Percentiles rank a stretch among this genome's conserved stretches.
Evolutionary conservation across 2,113 vertebrate genomes (phyloP).

Genomic region (Regulus satrapa): DNA sequence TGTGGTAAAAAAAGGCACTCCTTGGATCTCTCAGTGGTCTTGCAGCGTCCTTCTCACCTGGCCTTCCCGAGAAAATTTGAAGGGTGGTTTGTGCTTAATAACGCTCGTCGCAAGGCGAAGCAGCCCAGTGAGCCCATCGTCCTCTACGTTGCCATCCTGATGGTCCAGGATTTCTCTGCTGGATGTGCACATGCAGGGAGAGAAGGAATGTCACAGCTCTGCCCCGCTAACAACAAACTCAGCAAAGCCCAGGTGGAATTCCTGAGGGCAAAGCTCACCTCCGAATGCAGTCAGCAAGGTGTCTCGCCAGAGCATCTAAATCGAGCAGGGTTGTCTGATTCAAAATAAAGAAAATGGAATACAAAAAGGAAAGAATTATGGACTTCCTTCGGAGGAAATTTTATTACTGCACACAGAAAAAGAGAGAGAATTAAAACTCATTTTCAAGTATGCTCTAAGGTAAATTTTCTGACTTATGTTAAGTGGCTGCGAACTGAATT

Average conservation of each 20-base stretch:
- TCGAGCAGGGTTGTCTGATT: conserved; percentile 92
- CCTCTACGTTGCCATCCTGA: conserved; percentile 92
- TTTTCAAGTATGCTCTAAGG: neutral
- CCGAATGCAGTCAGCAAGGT: conserved; percentile 96
- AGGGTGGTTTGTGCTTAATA: conserved; percentile 96
- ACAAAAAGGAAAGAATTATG: neutral
- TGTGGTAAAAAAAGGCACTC: neutral
- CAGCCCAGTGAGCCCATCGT: conserved; percentile 94
- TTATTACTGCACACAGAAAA: neutral
- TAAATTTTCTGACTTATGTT: neutral
- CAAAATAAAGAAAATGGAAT: conserved; percentile 41
- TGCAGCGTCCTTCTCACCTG: conserved; percentile 69
- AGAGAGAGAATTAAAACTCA: neutral
- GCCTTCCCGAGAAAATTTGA: conserved; percentile 96
- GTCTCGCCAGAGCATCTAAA: conserved; percentile 92
- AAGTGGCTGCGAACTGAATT: neutral
- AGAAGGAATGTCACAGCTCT: neutral
- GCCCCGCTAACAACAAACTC: neutral
- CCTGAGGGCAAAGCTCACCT: conserved; percentile 76
- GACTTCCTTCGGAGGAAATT: neutral
- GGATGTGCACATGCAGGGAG: neutral
- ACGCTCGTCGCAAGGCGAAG: conserved; percentile 93
- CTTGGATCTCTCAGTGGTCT: neutral
- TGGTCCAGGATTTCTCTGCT: conserved; percentile 98
- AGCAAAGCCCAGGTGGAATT: neutral